Conservation (phyloP, 2,888 invertebrate species). For the Tipula lateralis region DNA sequence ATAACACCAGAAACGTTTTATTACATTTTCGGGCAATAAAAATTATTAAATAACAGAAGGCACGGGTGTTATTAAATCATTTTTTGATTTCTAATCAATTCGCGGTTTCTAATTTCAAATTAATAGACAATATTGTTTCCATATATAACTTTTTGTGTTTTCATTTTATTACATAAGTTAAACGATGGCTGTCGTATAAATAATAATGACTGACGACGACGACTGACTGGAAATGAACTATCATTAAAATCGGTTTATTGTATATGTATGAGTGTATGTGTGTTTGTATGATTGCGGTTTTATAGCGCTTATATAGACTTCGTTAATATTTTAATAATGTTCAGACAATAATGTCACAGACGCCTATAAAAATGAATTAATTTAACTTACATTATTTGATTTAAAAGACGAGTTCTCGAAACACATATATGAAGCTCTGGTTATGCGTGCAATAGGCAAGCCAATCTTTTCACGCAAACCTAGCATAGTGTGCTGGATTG, state of each 20-base stretch:
- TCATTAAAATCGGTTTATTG: background rate
- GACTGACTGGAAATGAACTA: background rate
- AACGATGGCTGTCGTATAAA: background rate
- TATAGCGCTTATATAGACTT: background rate
- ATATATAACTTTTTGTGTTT: background rate
- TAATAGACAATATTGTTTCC: background rate
- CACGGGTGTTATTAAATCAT: background rate
- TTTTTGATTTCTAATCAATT: slow-evolving; percentile 3
- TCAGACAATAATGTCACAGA: background rate
- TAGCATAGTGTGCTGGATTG: too few species aligned
- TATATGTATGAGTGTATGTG: background rate
- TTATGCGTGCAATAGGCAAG: too few species aligned
- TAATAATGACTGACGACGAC: background rate
- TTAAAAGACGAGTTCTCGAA: too few species aligned
- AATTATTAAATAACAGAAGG: background rate
- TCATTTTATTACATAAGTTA: background rate
- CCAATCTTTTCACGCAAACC: too few species aligned
- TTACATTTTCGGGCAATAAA: background rate
- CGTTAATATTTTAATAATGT: background rate
- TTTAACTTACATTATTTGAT: too few species aligned
- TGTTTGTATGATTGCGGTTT: background rate
- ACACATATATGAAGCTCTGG: too few species aligned
- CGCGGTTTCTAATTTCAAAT: background rate
- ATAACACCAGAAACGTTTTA: background rate
- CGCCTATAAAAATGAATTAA: background rate